A percentile compares a stretch with the other conserved stretches of the same genome.
phyloP scores from a whole-genome alignment of 2,797 vertebrate species.

The Benthosema pterotum region DNA sequence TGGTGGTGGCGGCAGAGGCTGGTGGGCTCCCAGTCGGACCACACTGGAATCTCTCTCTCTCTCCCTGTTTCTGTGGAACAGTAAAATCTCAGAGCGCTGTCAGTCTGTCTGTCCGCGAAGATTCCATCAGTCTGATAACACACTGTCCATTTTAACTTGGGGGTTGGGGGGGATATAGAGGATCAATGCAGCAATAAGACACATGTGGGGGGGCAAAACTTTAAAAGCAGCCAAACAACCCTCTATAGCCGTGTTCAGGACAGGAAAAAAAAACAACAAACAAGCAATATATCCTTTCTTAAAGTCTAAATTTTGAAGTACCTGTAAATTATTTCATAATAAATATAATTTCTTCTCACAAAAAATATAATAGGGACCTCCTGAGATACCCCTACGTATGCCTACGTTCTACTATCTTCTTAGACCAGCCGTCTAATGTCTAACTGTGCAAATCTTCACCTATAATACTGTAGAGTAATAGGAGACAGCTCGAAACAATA shows the following conservation, averaged over 20 bases:
- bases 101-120: too few species aligned
- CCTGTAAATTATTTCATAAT: slow-evolving; percentile 44
- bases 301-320: slow-evolving; percentile 37
- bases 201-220: slow-evolving; percentile 42
- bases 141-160: slow-evolving; percentile 44
- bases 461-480: slow-evolving; percentile 72
- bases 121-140: slow-evolving; percentile 64
- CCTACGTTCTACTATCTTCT: slow-evolving; percentile 64
- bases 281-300: slow-evolving; percentile 40
- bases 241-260: slow-evolving; percentile 49
- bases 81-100: slow-evolving; percentile 10
- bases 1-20: slow-evolving; percentile 40
- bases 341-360: slow-evolving; percentile 27
- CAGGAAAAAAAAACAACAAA: slow-evolving; percentile 55
- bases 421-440: slow-evolving; percentile 68
- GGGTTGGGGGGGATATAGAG: neutral
- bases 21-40: slow-evolving; percentile 53
- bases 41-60: slow-evolving; percentile 50
- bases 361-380: slow-evolving; percentile 46
- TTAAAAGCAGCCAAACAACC: slow-evolving; percentile 41
- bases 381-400: slow-evolving; percentile 43
- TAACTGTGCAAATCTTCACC: slow-evolving; percentile 82
- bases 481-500: slow-evolving; percentile 75
- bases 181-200: slow-evolving; percentile 33
- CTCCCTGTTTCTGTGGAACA: slow-evolving; percentile 54